Conservation (phyloP, 2,113 vertebrate species). For the Takifugu flavidus region DNA sequence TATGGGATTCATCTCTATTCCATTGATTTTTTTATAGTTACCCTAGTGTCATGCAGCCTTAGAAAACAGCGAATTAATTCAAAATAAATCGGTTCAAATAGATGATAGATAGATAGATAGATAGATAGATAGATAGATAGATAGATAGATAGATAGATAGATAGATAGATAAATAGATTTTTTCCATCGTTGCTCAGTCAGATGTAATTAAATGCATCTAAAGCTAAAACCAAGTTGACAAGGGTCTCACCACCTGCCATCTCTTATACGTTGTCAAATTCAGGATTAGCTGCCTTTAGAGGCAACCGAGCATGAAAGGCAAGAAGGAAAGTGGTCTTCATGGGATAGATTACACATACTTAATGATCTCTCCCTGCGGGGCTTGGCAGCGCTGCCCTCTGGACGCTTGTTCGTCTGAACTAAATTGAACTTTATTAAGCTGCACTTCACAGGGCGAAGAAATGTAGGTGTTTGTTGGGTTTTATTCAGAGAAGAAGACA, state of each 20-base stretch:
- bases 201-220: neutral
- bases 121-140: constrained; percentile 3
- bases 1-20: too few species aligned
- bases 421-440: constrained; percentile 52
- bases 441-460: constrained; percentile 24
- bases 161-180: neutral
- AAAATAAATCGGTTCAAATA: too few species aligned
- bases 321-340: constrained; percentile 46
- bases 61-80: too few species aligned
- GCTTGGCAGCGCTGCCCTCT: constrained; percentile 37
- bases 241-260: constrained; percentile 46
- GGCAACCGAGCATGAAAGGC: constrained; percentile 33
- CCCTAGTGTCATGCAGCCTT: too few species aligned
- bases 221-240: constrained; percentile 5
- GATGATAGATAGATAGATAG: constrained; percentile 1
- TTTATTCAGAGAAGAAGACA: constrained; percentile 35
- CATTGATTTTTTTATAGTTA: too few species aligned
- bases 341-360: constrained; percentile 63
- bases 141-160: constrained; percentile 6
- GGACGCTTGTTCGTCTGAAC: constrained; percentile 41
- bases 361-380: constrained; percentile 54
- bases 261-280: constrained; percentile 45
- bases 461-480: constrained; percentile 34
- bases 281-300: constrained; percentile 43
- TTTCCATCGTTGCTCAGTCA: constrained; percentile 2